These are phyloP conservation scores for Panurus biarmicus DNA, from an alignment of 2,113 vertebrate genomes.

Conservation along the genomic window DNA sequence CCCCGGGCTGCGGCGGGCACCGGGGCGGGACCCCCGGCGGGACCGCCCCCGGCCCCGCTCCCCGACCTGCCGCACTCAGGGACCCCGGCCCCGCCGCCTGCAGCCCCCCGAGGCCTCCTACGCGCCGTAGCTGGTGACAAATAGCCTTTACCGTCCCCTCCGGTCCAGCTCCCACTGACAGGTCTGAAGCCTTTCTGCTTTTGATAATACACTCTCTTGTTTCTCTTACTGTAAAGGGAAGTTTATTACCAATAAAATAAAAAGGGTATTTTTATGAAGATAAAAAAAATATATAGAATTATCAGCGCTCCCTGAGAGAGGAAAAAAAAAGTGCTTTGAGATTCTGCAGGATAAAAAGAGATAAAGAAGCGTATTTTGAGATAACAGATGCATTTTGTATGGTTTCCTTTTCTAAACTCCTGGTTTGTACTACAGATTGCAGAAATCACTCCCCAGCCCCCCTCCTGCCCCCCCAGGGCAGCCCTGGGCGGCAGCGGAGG, in stretches of 20 bases:
- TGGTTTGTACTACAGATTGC: conserved; percentile 61
- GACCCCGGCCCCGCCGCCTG: neutral
- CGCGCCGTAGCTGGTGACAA: conserved; percentile 22
- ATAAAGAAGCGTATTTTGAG: conserved; percentile 70
- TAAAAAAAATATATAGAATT: conserved; percentile 3
- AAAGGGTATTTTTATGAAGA: conserved; percentile 77
- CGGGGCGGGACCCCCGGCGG: neutral
- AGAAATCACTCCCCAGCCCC: conserved; percentile 55
- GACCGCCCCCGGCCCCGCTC: neutral
- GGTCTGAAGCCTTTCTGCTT: conserved; percentile 74
- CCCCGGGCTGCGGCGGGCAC: conserved; percentile 13
- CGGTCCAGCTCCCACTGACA: conserved; percentile 37
- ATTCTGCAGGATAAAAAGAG: conserved; percentile 42
- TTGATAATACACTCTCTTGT: conserved; percentile 72
- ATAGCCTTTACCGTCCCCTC: conserved; percentile 39
- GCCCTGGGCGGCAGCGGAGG: neutral
- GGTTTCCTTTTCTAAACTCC: conserved; percentile 70
- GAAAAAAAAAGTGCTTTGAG: conserved; percentile 42
- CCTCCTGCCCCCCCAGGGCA: conserved; percentile 9
- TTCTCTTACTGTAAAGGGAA: conserved; percentile 75
- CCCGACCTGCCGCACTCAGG: conserved; percentile 24
- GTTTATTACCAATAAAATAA: conserved; percentile 73
- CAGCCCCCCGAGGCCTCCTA: conserved; percentile 9
- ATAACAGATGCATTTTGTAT: conserved; percentile 73
- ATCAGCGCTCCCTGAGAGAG: conserved; percentile 52